These are phyloP conservation scores for Antitype chi DNA, from an alignment of 2,888 invertebrate species.

Conservation along the genomic window DNA sequence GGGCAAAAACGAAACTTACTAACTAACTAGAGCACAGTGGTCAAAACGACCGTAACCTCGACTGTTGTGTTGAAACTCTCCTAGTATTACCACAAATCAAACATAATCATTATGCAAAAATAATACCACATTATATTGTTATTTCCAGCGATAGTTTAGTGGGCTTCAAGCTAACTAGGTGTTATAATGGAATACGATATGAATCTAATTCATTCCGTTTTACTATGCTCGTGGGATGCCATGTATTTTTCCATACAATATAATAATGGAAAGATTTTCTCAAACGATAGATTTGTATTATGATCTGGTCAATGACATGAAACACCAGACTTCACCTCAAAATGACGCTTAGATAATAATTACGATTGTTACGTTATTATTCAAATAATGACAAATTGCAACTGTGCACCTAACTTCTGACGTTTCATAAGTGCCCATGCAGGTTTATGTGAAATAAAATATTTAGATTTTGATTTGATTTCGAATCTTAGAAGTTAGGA, in stretches of 20 bases:
- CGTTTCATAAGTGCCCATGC: too few species aligned
- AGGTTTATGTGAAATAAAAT: too few species aligned
- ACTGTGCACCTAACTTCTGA: too few species aligned
- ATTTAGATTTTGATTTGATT: too few species aligned
- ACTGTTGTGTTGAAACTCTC: background rate
- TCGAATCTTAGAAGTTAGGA: background rate
- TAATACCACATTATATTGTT: background rate
- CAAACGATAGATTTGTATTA: conserved; percentile 52
- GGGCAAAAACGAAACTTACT: background rate
- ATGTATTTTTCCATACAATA: conserved; percentile 31
- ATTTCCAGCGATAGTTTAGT: background rate
- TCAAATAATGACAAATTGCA: too few species aligned
- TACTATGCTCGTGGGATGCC: conserved; percentile 37
- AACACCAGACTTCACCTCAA: conserved; percentile 50
- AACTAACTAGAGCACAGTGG: background rate
- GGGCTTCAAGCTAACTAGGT: background rate
- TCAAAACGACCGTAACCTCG: background rate
- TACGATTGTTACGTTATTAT: conserved; percentile 42
- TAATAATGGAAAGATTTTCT: conserved; percentile 52
- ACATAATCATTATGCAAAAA: background rate
- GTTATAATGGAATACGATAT: conserved; percentile 31
- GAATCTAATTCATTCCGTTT: conserved; percentile 34
- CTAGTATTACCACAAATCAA: background rate
- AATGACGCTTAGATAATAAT: conserved; percentile 53
- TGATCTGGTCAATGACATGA: conserved; percentile 55